Conservation (phyloP, 2,888 invertebrate genomes). For the Drosophila niveifrons region DNA sequence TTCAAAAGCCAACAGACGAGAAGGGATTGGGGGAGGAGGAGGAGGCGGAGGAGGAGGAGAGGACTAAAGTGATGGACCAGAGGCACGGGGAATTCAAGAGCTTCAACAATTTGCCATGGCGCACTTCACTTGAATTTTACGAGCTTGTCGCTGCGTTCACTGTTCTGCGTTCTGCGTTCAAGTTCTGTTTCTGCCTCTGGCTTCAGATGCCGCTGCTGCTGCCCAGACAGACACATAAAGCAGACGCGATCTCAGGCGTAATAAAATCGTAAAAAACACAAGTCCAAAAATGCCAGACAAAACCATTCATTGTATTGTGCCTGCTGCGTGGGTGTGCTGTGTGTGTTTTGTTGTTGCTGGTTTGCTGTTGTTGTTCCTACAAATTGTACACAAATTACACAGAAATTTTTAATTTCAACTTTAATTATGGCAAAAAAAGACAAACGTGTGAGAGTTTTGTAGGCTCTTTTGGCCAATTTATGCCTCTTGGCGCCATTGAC, state of each 20-base stretch:
- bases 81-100: conserved; percentile 1
- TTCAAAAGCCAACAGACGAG: background rate
- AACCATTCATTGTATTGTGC: conserved; percentile 31
- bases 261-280: conserved; percentile 65
- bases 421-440: conserved; percentile 59
- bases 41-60: no score
- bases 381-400: conserved; percentile 41
- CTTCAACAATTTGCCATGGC: conserved; percentile 27
- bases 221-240: conserved; percentile 70
- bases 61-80: no score
- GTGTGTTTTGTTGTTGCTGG: conserved; percentile 5
- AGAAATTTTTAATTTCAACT: conserved; percentile 50
- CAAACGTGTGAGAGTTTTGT: background rate
- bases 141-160: conserved; percentile 37
- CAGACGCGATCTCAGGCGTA: conserved; percentile 58
- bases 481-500: conserved; percentile 68
- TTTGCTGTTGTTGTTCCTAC: conserved; percentile 2
- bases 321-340: background rate
- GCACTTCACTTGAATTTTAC: conserved; percentile 56
- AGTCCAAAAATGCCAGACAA: conserved; percentile 32
- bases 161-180: background rate
- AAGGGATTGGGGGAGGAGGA: background rate
- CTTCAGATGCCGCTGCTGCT: background rate
- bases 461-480: conserved; percentile 57
- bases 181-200: background rate